Percentiles rank a stretch among this genome's conserved stretches.
These are phyloP conservation scores for Xylocampa areola DNA, from an alignment of 2,888 invertebrate genomes.

Conservation along the genomic window DNA sequence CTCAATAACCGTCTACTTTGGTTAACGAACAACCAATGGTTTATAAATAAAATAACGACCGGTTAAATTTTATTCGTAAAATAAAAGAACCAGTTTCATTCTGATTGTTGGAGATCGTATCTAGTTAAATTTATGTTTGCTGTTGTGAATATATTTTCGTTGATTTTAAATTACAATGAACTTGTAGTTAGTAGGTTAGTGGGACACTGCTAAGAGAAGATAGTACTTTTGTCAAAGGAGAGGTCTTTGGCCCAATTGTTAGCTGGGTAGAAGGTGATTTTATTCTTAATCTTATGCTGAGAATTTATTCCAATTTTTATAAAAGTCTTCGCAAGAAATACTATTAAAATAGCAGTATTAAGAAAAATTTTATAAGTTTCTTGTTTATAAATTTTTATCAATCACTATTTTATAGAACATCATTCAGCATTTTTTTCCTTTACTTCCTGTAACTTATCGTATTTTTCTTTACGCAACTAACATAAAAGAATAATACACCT, in stretches of 20 bases:
- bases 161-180: constrained; percentile 21
- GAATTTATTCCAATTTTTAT: too few species aligned
- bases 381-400: too few species aligned
- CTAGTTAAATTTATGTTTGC: constrained; percentile 45
- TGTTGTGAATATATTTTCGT: constrained; percentile 43
- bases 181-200: constrained; percentile 36
- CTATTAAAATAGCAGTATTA: too few species aligned
- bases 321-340: too few species aligned
- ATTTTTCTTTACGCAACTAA: too few species aligned
- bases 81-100: constrained; percentile 30
- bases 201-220: constrained; percentile 9
- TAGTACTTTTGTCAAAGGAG: not conserved
- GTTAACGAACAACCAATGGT: constrained; percentile 25
- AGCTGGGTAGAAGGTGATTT: not conserved
- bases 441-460: too few species aligned
- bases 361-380: too few species aligned
- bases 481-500: too few species aligned
- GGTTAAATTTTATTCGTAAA: constrained; percentile 24
- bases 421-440: too few species aligned
- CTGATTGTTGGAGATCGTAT: constrained; percentile 48
- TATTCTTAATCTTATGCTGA: too few species aligned
- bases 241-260: not conserved
- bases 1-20: constrained; percentile 40
- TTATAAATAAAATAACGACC: constrained; percentile 15
- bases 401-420: too few species aligned